Evolutionary conservation across 1,140 invertebrate genomes (phyloP).

Genomic region (Gonatopus flavifemur): DNA sequence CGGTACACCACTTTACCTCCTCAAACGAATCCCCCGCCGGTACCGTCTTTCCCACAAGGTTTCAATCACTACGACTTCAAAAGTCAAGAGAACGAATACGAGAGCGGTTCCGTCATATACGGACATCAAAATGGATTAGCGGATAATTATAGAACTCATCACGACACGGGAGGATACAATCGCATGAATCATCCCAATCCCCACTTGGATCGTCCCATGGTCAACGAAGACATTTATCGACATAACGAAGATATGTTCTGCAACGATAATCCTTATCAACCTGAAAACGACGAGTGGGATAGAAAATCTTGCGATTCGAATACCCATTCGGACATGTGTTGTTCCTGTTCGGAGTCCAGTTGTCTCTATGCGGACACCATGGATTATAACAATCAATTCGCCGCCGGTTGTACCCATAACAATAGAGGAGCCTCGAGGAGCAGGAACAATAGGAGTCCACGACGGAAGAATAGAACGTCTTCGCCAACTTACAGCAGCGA

Average conservation of each 20-base stretch:
- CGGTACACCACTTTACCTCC: conserved; percentile 52
- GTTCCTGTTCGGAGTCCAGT: conserved; percentile 56
- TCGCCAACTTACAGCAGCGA: conserved; percentile 56
- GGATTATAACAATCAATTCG: conserved; percentile 52
- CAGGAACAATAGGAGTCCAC: conserved; percentile 45
- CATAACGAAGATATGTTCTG: conserved; percentile 39
- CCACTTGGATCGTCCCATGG: conserved; percentile 30
- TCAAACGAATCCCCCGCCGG: conserved; percentile 49
- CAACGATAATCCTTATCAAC: conserved; percentile 37
- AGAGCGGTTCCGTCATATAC: conserved; percentile 58
- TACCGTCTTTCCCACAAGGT: conserved; percentile 49
- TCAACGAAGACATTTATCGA: conserved; percentile 49
- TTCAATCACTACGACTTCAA: conserved; percentile 54
- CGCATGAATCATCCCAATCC: conserved; percentile 37
- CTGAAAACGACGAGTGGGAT: conserved; percentile 56
- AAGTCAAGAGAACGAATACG: conserved; percentile 57
- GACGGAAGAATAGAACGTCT: conserved; percentile 43
- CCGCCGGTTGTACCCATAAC: conserved; percentile 35
- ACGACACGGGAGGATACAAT: conserved; percentile 35
- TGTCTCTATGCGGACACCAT: conserved; percentile 56
- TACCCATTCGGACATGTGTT: conserved; percentile 56
- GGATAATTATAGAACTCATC: conserved; percentile 42
- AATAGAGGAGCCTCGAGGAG: conserved; percentile 38
- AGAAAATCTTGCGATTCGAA: conserved; percentile 56
- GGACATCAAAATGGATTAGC: conserved; percentile 47